Base-by-base conservation (phyloP, 2,797 vertebrate genomes). In the Parotocinclus haroldoi region DNA sequence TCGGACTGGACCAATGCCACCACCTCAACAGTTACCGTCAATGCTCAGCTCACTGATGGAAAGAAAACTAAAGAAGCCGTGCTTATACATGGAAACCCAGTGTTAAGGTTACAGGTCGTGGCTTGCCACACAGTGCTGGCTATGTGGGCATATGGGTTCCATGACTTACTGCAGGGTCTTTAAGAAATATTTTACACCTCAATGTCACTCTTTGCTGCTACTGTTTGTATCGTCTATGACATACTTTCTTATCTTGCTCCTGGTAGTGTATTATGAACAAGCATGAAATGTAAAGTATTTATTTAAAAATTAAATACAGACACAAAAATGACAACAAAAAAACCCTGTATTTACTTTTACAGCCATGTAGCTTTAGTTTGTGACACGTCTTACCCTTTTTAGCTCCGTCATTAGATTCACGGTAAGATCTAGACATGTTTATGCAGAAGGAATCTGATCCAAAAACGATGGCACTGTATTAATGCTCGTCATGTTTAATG, bases 251-350 rank as follows among this genome's bases (percentile, higher is more conserved):
- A 86, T 85, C 87, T 87, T 88, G 90, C 87, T 90, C 92, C 91
- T 90, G 91, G 87, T 93, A 92, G 89, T 93, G 92, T 89, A 89
- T 90, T 90, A 92, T 91, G 92, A 94, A 93, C 89, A 90, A 94
- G 95, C 95, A 96, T 96, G 94, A 94, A 91, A 90, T 92, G 90
- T 93, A 92, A 92, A 92, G 88, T 94, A 94, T 96, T 94, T 92
- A 95, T 95, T 95, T 93, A 94, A 92, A 93, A 93, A 93, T 85
- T 51, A 85, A 78, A 80, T 78, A 86, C 91, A 89, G 87, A 85
- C 87, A 78, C 83, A 89, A 91, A 69, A 69, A 88, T 75, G 85
- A 50, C 53, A 38, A 14, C 19, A 76, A 89, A 85, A 85, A 87
- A 91, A 77, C 88, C 85, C 87, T 89, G 88, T 92, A 89, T 91